Conservation (phyloP, 2,888 invertebrate species). For the Panopea generosa region DNA sequence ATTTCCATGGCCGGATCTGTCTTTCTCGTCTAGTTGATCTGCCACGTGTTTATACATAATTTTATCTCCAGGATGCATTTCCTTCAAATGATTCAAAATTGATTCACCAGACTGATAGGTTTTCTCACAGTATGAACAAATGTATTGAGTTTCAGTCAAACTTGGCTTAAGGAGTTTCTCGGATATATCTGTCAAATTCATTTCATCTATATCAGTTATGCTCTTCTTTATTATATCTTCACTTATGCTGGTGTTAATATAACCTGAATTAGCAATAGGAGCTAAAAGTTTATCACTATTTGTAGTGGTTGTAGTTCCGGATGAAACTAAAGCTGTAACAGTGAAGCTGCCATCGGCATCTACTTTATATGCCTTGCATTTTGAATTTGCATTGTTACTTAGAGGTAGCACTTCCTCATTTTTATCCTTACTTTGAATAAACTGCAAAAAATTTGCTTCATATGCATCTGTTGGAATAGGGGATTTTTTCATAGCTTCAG, state of each 20-base stretch:
- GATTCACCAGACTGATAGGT: conserved; percentile 60
- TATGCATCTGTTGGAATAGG: conserved; percentile 47
- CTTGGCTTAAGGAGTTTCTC: not conserved
- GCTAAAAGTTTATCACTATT: not conserved
- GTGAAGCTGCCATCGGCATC: conserved; percentile 28
- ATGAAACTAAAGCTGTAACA: conserved; percentile 20
- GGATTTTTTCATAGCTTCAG: conserved; percentile 14
- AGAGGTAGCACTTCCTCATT: not conserved
- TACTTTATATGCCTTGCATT: conserved; percentile 24
- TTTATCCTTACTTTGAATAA: conserved; percentile 41
- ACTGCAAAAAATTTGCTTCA: conserved; percentile 58
- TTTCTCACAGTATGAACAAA: conserved; percentile 73
- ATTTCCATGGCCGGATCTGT: conserved; percentile 60
- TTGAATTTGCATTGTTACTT: conserved; percentile 11
- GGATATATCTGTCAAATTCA: too few species aligned
- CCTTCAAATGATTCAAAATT: conserved; percentile 66
- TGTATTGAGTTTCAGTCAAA: conserved; percentile 54
- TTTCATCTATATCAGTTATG: not conserved
- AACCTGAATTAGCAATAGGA: not conserved
- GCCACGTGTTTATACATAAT: conserved; percentile 64
- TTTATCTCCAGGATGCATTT: conserved; percentile 69
- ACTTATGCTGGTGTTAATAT: not conserved
- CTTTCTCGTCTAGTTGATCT: conserved; percentile 18
- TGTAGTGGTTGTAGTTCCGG: not conserved
- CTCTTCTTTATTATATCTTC: too few species aligned